Percentiles rank a stretch among this genome's conserved stretches.
These are phyloP conservation scores for Varanus komodoensis DNA, from an alignment of 2,113 vertebrate genomes.

Conservation along the genomic window DNA sequence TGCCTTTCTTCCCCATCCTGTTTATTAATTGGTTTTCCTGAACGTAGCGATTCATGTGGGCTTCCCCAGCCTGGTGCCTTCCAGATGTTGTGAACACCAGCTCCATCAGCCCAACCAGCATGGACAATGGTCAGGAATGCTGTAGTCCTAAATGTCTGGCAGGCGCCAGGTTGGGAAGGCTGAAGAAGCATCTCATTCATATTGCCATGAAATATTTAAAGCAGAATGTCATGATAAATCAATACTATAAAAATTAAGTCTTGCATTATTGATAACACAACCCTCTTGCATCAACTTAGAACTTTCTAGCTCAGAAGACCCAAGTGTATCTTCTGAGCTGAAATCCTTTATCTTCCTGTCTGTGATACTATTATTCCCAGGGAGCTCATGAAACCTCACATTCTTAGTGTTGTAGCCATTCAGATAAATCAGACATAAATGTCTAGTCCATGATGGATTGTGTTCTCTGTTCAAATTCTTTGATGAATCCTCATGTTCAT, in stretches of 20 bases:
- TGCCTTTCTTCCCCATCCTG: no score
- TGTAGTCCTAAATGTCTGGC: no score
- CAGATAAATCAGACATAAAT: neutral
- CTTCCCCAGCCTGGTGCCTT: no score
- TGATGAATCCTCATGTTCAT: neutral
- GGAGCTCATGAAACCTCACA: neutral
- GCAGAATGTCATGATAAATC: conserved; percentile 39
- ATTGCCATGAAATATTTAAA: conserved; percentile 50
- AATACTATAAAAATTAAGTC: conserved; percentile 58
- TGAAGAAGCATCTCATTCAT: conserved; percentile 37
- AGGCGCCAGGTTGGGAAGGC: no score
- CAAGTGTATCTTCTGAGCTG: neutral
- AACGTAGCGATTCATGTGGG: no score
- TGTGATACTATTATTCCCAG: neutral
- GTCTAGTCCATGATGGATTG: neutral
- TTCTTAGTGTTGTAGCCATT: neutral
- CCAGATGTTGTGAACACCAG: no score
- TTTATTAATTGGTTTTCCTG: no score
- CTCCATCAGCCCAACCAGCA: no score
- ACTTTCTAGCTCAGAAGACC: conserved; percentile 3
- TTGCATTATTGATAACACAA: conserved; percentile 46
- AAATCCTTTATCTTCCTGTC: neutral
- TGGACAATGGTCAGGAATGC: no score
- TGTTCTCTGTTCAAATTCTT: neutral
- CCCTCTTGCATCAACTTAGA: neutral